Evolutionary conservation across 2,113 vertebrate genomes (phyloP).

Genomic region (Dasyornis broadbenti): DNA sequence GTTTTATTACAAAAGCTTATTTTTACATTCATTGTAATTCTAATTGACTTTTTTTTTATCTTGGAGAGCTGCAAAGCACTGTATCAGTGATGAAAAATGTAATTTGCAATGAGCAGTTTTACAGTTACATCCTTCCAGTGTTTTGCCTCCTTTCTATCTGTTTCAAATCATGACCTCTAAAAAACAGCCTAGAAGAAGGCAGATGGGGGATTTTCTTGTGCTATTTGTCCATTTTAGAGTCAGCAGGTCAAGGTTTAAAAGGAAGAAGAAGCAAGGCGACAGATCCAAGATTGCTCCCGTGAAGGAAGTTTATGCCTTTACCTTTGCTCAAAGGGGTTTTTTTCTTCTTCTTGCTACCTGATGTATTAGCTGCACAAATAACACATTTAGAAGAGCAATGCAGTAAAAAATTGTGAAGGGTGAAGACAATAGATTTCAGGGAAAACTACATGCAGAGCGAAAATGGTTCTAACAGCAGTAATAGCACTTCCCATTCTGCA

Average conservation of each 20-base stretch:
- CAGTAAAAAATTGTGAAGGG: slow-evolving; percentile 29
- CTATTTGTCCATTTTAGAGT: slow-evolving; percentile 28
- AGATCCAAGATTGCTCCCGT: not conserved
- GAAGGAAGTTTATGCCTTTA: slow-evolving; percentile 40
- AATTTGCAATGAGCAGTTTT: slow-evolving; percentile 38
- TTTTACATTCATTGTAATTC: slow-evolving; percentile 60
- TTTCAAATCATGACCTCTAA: not conserved
- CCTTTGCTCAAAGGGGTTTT: not conserved
- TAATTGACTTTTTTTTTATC: slow-evolving; percentile 61
- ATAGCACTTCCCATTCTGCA: slow-evolving; percentile 59
- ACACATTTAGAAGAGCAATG: slow-evolving; percentile 35
- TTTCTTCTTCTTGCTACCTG: not conserved
- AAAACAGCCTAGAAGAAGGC: not conserved
- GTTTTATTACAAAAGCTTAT: slow-evolving; percentile 63
- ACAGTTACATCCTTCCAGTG: slow-evolving; percentile 19
- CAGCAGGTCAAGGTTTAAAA: slow-evolving; percentile 43
- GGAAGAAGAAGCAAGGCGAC: not conserved
- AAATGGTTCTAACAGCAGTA: slow-evolving; percentile 64
- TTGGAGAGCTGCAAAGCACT: slow-evolving; percentile 38
- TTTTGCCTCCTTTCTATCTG: slow-evolving; percentile 6
- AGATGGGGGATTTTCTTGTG: not conserved
- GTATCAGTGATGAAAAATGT: slow-evolving; percentile 59
- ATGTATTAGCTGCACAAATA: slow-evolving; percentile 15
- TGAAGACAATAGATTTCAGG: slow-evolving; percentile 64
- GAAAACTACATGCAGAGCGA: slow-evolving; percentile 62